phyloP scores from a whole-genome alignment of 2,888 invertebrate genomes.

The Anticlea derivata region DNA sequence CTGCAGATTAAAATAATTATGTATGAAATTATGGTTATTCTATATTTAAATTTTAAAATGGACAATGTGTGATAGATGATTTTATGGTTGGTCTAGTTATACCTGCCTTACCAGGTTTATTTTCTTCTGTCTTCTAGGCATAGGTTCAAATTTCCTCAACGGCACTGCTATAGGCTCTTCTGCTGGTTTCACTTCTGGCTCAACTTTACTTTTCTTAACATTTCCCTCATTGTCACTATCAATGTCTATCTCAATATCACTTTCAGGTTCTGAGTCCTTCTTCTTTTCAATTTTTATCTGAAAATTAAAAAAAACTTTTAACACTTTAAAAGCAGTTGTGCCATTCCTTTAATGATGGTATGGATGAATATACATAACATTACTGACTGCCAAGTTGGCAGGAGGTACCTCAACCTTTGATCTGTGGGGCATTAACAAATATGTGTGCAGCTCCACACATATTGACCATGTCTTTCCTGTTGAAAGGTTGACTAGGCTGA shows the following conservation, averaged over 20 bases:
- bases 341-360: background rate
- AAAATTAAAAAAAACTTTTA: constrained; percentile 21
- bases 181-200: constrained; percentile 29
- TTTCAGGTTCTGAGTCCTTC: constrained; percentile 74
- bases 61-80: no score
- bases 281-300: constrained; percentile 81
- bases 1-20: no score
- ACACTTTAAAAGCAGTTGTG: background rate
- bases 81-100: no score
- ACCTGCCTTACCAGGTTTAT: constrained; percentile 65
- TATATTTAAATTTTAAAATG: no score
- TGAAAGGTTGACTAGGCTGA: no score
- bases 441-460: no score
- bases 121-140: constrained; percentile 78
- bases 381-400: no score
- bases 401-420: no score
- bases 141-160: constrained; percentile 67
- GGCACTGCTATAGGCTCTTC: constrained; percentile 63
- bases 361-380: no score
- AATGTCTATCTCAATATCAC: constrained; percentile 85
- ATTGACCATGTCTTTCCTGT: no score
- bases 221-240: constrained; percentile 75
- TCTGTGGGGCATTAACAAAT: no score
- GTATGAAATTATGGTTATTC: no score
- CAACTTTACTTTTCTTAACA: constrained; percentile 26